Conservation (phyloP, 2,888 invertebrate genomes). For the Pollenia labialis region DNA sequence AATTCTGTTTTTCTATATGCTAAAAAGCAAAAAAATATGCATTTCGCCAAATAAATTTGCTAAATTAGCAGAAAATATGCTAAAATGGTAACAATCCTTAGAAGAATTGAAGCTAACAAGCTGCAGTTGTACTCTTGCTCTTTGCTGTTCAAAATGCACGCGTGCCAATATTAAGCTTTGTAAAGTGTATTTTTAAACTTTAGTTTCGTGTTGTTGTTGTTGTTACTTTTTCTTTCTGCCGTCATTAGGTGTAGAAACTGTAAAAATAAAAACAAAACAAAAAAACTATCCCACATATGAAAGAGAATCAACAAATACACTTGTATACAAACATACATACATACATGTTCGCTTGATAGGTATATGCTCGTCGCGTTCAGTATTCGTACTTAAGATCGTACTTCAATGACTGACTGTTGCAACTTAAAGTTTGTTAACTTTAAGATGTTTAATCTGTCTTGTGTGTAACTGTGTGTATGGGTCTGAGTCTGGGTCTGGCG, state of each 20-base stretch:
- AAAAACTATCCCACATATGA: slow-evolving; percentile 45
- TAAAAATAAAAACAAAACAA: slow-evolving; percentile 18
- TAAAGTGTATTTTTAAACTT: slow-evolving; percentile 52
- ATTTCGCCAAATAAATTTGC: no score
- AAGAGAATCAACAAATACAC: slow-evolving; percentile 14
- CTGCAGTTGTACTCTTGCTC: slow-evolving; percentile 29
- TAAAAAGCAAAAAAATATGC: no score
- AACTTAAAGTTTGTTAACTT: slow-evolving; percentile 66
- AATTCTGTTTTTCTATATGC: no score
- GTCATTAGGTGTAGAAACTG: slow-evolving; percentile 24
- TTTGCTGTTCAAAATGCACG: slow-evolving; percentile 70
- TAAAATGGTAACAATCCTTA: background rate
- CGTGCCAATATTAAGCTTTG: slow-evolving; percentile 70
- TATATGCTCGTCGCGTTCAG: background rate
- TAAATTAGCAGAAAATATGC: no score
- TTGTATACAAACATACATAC: slow-evolving; percentile 11
- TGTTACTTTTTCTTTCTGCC: slow-evolving; percentile 12
- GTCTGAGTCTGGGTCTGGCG: background rate
- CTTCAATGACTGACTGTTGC: slow-evolving; percentile 39
- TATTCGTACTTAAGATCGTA: background rate
- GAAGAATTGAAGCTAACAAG: background rate
- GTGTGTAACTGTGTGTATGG: slow-evolving; percentile 32
- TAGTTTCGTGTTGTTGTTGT: background rate
- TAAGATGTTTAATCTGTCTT: slow-evolving; percentile 65
- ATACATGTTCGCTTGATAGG: background rate